Evolutionary conservation across 2,797 vertebrate genomes (phyloP).

Genomic region (Pantherophis alleghaniensis): DNA sequence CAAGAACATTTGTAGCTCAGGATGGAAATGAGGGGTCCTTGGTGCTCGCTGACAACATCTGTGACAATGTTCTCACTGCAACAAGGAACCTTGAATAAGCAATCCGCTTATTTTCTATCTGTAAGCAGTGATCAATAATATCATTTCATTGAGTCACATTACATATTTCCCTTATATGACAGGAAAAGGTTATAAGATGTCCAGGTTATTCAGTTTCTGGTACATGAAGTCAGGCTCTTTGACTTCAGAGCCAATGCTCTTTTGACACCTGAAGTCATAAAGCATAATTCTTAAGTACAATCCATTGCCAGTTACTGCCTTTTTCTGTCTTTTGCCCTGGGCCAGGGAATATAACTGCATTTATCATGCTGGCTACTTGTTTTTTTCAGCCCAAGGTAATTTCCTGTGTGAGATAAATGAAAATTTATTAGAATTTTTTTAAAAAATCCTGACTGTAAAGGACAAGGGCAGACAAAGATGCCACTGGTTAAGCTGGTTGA

Average conservation of each 20-base stretch:
- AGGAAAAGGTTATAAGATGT: neutral
- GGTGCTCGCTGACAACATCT: neutral
- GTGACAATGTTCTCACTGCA: neutral
- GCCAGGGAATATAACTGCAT: neutral
- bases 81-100: neutral
- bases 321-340: neutral
- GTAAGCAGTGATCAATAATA: neutral
- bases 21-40: neutral
- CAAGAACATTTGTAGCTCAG: neutral
- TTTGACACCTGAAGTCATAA: conserved; percentile 12
- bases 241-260: neutral
- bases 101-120: neutral
- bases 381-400: neutral
- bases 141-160: neutral
- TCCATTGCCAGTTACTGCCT: neutral
- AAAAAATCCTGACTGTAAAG: neutral
- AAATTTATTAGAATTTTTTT: neutral
- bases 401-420: neutral
- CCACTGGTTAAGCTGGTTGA: neutral
- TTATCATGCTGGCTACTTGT: neutral
- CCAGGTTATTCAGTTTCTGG: neutral
- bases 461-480: neutral
- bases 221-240: neutral
- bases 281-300: neutral
- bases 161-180: conserved; percentile 13